Base-by-base conservation (phyloP, 2,113 vertebrate genomes). In the Cricetomys ansorgei region DNA sequence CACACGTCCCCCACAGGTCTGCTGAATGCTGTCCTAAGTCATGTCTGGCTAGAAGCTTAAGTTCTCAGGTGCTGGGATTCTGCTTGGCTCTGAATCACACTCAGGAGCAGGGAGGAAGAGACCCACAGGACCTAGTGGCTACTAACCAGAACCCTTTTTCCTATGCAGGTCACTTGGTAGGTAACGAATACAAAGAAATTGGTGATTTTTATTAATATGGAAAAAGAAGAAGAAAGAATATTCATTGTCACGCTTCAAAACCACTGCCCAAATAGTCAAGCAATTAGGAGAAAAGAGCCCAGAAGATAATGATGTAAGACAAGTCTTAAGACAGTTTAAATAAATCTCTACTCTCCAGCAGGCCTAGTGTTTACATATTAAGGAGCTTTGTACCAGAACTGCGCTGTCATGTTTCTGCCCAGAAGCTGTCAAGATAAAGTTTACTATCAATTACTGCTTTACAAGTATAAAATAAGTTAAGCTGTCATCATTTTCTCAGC, bases 321-420 rank as follows among this genome's bases (percentile, higher is more conserved):
- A 98, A 98, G 97, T 98, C 96, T 98, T 97, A 98, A 98, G 98
- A 98, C 96, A 98, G 98, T 98, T 98, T 97, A 98, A 98, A 97
- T 98, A 98, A 84, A 97, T 96, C 98, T 96, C 97, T 98, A 98
- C 98, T 98, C 98, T 98, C 98, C 99, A 98, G 98, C 99, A 99
- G 99, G 99, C 98, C 97, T 96, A 98, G 98, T 99, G 99, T 99
- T 99, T 99, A 99, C 98, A 98, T 98, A 98, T 98, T 98, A 98
- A 98, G 98, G 98, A 98, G 98, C 98, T 98, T 98, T 98, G 98
- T 99, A 99, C 98, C 97, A 97, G 96, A 97, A 98, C 98, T 98
- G 98, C 98, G 98, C 99, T 99, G 99, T 99, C 99, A 99, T 99
- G 99, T 99, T 99, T 98, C 99, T 98, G 98, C 98, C 98, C 98